Conservation (phyloP, 2,888 invertebrate genomes). For the Drosophila fulvimacula region DNA sequence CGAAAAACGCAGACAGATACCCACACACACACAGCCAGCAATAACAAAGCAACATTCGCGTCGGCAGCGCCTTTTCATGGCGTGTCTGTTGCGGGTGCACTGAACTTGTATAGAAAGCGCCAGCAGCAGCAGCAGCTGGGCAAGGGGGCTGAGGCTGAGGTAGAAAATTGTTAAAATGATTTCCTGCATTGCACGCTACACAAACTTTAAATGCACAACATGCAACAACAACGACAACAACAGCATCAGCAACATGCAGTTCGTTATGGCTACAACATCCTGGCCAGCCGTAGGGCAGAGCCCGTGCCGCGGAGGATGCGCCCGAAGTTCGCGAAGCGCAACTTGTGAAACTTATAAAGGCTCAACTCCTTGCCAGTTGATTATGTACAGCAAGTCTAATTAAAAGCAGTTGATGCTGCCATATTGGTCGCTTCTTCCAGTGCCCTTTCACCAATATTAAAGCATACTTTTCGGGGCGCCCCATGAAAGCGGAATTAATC, state of each 20-base stretch:
- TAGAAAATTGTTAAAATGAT: conserved; percentile 77
- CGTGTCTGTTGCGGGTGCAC: conserved; percentile 69
- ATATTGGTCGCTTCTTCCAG: conserved; percentile 23
- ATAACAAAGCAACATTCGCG: conserved; percentile 67
- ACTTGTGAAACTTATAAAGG: conserved; percentile 45
- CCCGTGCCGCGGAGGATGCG: conserved; percentile 1
- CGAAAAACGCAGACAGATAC: conserved; percentile 35
- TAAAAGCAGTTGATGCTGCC: conserved; percentile 69
- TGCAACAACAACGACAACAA: conserved; percentile 62
- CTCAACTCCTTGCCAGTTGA: conserved; percentile 58
- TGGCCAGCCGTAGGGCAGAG: conserved; percentile 32
- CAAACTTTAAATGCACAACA: conserved; percentile 76
- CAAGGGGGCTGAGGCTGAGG: conserved; percentile 26
- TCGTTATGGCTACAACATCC: conserved; percentile 62
- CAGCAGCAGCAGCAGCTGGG: background rate
- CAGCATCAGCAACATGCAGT: conserved; percentile 59
- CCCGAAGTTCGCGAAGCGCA: conserved; percentile 39
- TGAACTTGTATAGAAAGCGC: conserved; percentile 61
- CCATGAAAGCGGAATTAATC: conserved; percentile 1
- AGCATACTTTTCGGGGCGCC: conserved; percentile 19
- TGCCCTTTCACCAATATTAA: conserved; percentile 33
- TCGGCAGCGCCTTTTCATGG: conserved; percentile 59
- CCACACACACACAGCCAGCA: conserved; percentile 8
- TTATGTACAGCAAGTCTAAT: conserved; percentile 71
- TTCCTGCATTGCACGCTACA: conserved; percentile 77